phyloP scores from a whole-genome alignment of 2,888 invertebrate species.

The Nasonia oneida region DNA sequence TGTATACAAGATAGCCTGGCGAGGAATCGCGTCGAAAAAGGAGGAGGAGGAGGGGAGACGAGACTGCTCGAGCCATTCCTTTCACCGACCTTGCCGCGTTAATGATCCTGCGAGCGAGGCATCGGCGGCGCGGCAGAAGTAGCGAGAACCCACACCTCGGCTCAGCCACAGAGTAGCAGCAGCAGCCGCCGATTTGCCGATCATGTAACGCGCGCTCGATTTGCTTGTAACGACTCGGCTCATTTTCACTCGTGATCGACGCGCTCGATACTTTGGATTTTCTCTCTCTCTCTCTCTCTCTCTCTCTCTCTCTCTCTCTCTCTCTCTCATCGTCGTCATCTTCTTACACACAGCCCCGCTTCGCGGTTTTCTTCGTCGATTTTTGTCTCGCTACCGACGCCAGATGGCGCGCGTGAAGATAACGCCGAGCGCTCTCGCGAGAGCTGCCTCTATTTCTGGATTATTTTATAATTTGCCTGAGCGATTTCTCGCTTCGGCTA shows the following conservation, averaged over 20 bases:
- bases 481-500: background rate
- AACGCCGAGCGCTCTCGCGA: background rate
- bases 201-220: constrained; percentile 67
- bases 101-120: constrained; percentile 65
- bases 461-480: constrained; percentile 11
- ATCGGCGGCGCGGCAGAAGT: constrained; percentile 51
- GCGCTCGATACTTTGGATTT: constrained; percentile 45
- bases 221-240: constrained; percentile 67
- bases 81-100: constrained; percentile 70
- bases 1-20: constrained; percentile 4
- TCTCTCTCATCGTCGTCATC: background rate
- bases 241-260: constrained; percentile 67
- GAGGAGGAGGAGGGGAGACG: background rate
- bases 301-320: background rate
- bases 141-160: constrained; percentile 64
- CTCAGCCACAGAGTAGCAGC: constrained; percentile 24
- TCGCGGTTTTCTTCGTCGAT: background rate
- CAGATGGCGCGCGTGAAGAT: background rate
- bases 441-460: background rate
- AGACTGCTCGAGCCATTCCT: constrained; percentile 67
- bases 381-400: background rate
- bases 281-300: background rate
- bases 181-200: constrained; percentile 61
- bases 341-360: background rate
- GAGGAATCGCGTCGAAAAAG: background rate